Base-by-base conservation (phyloP, 2,797 vertebrate genomes). In the Chaetodon trifasciatus region DNA sequence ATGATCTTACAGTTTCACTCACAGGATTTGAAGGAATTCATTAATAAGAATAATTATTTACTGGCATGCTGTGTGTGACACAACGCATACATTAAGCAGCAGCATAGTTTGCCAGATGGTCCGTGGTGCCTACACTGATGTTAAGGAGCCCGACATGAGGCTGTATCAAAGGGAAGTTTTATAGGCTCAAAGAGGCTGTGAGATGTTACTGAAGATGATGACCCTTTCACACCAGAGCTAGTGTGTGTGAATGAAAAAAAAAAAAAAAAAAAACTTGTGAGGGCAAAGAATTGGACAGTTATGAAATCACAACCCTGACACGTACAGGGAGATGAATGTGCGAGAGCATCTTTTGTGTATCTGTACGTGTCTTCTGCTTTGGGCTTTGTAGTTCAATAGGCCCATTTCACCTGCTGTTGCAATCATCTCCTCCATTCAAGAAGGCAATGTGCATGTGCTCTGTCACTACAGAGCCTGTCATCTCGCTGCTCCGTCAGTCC, bases 361-460 rank as follows among this genome's bases (percentile, higher is more conserved):
- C 37, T 50, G 39, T 23, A 11, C 0, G 4, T 6, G 24, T 65
- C 23, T 37, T 39, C 21, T 65, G 37, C 32, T 79, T 47, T 62
- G 32, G 68, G 8, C 8, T 28, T 65, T 58, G 6, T 28, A 57
- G 32, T 49, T 77, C 57, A 77, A 71, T 4, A 37, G 61, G n/a
- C 23, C 62, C 9, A 69, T 79, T 79, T 80, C 6, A 65, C 44
- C 40, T 23, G 55, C 56, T 19, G 15, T 58, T 52, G 63, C 52
- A 63, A 52, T 82, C 60, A 72, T 19, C 49, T 37, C 58, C 39
- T 76, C 35, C 42, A 52, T 69, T 68, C 63, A 72, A 32, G n/a
- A 40, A 24, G 35, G 39, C 23, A 23, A 56, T 13, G n/a, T 55
- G n/a, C 35, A 39, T 50, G 15, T 28, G 40, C 28, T 57, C 37